Evolutionary conservation across 2,797 vertebrate species (phyloP), one percentile per base, ranked within the genome.

Genomic region (Macroramphosus scolopax): DNA sequence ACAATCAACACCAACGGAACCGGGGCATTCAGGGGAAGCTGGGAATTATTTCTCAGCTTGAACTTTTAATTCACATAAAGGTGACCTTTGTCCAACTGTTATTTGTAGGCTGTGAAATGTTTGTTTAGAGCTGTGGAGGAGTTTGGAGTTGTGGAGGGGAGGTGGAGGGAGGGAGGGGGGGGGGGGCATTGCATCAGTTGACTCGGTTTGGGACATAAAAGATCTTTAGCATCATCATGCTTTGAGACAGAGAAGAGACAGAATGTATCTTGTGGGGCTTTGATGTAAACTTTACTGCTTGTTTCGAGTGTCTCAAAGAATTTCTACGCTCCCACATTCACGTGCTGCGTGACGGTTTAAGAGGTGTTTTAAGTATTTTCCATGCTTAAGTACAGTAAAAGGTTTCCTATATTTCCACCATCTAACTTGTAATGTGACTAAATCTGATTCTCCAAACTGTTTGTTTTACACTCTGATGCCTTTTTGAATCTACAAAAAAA

Each of bases 141-240:
- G 62, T 46, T 70, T 63, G n/a, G n/a, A n/a, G n/a, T 69, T 76
- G 42, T 47, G 49, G 54, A 71, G 63, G 35, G 36, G 32, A 8
- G 11, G 13, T 6, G 2, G 12, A 18, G 14, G 6, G 15, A 4
- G 3, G 17, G n/a, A n/a, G n/a, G n/a, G n/a, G n/a, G n/a, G n/a
- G 15, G 8, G 4, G 28, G 20, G 20, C 20, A 22, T 22, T 45
- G 61, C 53, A 50, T 75, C 65, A 63, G 58, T 68, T 65, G 57
- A 50, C 65, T 75, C 58, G 63, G 72, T 68, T 69, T 68, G 61
- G n/a, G 54, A 77, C 77, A 63, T 61, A 58, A 78, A 72, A 68
- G 56, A 74, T 53, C 36, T 47, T 75, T 41, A 44, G 73, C 35
- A 40, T 68, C n/a, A n/a, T n/a, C n/a, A 29, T 66, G 65, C 43